Evolutionary conservation across 1,140 invertebrate species (phyloP).

Genomic region (Centruroides vittatus): DNA sequence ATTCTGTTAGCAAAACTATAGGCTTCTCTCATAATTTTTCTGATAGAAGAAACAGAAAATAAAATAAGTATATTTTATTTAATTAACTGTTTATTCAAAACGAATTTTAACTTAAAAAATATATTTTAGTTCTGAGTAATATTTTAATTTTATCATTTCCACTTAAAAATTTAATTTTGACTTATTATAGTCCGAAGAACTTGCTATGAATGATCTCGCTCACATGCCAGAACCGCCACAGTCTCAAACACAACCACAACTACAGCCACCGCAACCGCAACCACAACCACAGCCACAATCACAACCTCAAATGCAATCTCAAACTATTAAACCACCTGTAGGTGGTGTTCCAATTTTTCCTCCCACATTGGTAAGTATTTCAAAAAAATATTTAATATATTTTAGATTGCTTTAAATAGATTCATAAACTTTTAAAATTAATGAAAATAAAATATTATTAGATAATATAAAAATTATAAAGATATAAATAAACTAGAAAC

Average conservation of each 20-base stretch:
- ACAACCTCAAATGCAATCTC: neutral
- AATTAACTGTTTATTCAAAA: too few species aligned
- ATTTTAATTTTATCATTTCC: neutral
- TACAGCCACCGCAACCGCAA: constrained; percentile 41
- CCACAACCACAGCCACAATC: constrained; percentile 28
- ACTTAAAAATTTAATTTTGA: neutral
- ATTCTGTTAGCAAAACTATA: too few species aligned
- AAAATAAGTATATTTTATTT: too few species aligned
- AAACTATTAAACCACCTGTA: neutral
- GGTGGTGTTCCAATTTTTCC: neutral
- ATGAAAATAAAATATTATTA: too few species aligned
- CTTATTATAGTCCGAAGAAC: constrained; percentile 48
- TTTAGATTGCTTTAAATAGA: neutral
- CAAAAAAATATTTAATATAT: neutral
- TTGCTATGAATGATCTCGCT: constrained; percentile 54
- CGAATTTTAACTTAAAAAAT: too few species aligned
- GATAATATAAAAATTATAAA: too few species aligned
- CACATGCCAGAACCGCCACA: constrained; percentile 42
- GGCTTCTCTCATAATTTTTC: too few species aligned
- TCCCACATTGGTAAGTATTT: neutral
- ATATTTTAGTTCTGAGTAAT: neutral
- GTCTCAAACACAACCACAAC: constrained; percentile 28
- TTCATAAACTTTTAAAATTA: too few species aligned
- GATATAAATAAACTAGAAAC: too few species aligned
- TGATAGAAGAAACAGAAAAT: too few species aligned